Conservation (phyloP, 2,888 invertebrate genomes). For the Nephrotoma flavescens region DNA sequence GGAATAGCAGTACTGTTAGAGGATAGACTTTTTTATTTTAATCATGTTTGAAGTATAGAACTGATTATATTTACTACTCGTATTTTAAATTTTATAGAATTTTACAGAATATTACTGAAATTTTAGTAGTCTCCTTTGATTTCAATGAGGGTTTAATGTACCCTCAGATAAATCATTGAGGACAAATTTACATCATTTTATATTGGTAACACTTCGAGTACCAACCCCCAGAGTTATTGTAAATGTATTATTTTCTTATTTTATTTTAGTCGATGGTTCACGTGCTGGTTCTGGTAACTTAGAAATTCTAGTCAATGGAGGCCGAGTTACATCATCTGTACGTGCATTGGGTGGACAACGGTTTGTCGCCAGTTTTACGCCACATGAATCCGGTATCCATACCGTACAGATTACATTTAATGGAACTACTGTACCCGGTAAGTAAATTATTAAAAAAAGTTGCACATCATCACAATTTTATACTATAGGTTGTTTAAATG, state of each 20-base stretch:
- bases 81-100: no score
- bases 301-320: slow-evolving; percentile 89
- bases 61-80: no score
- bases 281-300: slow-evolving; percentile 93
- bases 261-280: slow-evolving; percentile 72
- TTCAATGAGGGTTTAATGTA: no score
- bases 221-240: no score
- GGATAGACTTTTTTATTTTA: no score
- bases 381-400: slow-evolving; percentile 72
- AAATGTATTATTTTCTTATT: neutral
- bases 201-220: no score
- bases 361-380: slow-evolving; percentile 85
- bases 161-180: no score
- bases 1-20: no score
- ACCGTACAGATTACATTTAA: slow-evolving; percentile 91
- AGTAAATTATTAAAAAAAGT: slow-evolving; percentile 28
- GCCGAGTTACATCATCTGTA: slow-evolving; percentile 88
- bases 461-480: neutral
- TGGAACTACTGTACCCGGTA: slow-evolving; percentile 77
- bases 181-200: no score
- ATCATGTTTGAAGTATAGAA: no score
- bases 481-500: neutral
- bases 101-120: no score
- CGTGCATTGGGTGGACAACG: slow-evolving; percentile 77
- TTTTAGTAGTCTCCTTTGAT: no score